phyloP scores from a whole-genome alignment of 2,888 invertebrate genomes.

The Cheilosia vernalis region DNA sequence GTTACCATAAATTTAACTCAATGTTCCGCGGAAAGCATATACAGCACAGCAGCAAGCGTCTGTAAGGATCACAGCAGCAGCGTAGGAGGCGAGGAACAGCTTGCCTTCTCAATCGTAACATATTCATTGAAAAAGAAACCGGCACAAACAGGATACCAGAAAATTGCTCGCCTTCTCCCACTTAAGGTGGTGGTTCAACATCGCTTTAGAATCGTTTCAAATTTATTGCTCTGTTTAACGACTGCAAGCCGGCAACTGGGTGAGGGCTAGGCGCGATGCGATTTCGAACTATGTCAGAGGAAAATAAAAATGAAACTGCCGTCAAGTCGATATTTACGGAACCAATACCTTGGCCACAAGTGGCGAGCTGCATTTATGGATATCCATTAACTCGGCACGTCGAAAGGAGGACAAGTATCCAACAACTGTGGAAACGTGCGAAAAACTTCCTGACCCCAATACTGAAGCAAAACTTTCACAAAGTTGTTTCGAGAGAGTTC shows the following conservation, averaged over 20 bases:
- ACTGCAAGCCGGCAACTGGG: conserved; percentile 15
- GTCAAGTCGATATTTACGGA: conserved; percentile 14
- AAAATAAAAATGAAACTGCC: conserved; percentile 26
- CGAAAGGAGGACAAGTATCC: neutral
- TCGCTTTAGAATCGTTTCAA: conserved; percentile 56
- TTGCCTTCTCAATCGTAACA: conserved; percentile 66
- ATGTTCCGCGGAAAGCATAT: conserved; percentile 57
- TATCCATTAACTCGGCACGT: conserved; percentile 18
- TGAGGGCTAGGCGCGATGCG: neutral
- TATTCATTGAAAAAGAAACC: conserved; percentile 51
- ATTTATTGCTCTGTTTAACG: conserved; percentile 69
- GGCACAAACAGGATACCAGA: conserved; percentile 22
- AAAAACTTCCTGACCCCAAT: conserved; percentile 27
- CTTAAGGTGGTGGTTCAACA: conserved; percentile 10
- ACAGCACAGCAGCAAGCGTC: neutral
- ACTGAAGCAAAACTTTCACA: conserved; percentile 14
- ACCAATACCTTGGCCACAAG: conserved; percentile 12
- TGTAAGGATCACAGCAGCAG: conserved; percentile 37
- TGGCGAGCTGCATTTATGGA: conserved; percentile 8
- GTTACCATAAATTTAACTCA: conserved; percentile 66
- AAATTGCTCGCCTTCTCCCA: conserved; percentile 19
- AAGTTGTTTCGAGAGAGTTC: conserved; percentile 7
- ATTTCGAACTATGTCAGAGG: conserved; percentile 24
- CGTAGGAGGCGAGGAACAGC: conserved; percentile 18
- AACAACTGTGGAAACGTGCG: neutral